These are phyloP conservation scores for Drosophila littoralis DNA, from an alignment of 1,140 invertebrate species.

Conservation along the genomic window DNA sequence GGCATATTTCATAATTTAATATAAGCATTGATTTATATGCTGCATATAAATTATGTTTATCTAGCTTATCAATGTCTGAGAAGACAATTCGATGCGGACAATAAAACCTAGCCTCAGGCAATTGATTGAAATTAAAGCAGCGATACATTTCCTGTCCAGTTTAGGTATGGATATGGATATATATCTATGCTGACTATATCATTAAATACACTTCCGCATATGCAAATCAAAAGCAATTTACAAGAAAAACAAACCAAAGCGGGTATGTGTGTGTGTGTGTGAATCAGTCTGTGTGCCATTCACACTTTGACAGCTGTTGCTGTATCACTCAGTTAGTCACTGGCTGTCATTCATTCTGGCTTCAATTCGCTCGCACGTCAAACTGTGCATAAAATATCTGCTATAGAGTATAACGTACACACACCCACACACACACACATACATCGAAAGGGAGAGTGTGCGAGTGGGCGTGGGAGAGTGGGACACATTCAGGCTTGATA, in stretches of 20 bases:
- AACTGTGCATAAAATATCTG: slow-evolving; percentile 78
- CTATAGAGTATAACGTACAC: slow-evolving; percentile 25
- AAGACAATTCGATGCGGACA: slow-evolving; percentile 5
- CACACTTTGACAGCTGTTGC: slow-evolving; percentile 76
- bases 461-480: not conserved
- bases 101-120: slow-evolving; percentile 2
- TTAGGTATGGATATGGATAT: not conserved
- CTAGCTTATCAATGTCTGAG: not conserved
- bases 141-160: slow-evolving; percentile 1
- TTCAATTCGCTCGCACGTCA: slow-evolving; percentile 73
- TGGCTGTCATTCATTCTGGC: slow-evolving; percentile 59
- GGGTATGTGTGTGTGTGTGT: slow-evolving; percentile 10
- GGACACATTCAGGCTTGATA: slow-evolving; percentile 51
- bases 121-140: not conserved
- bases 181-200: not conserved
- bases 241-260: slow-evolving; percentile 34
- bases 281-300: slow-evolving; percentile 47
- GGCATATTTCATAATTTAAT: slow-evolving; percentile 3
- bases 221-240: slow-evolving; percentile 55
- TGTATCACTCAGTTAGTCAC: slow-evolving; percentile 54
- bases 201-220: slow-evolving; percentile 59
- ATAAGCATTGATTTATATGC: slow-evolving; percentile 16
- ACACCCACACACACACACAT: slow-evolving; percentile 7
- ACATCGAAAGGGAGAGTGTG: not conserved
- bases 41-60: slow-evolving; percentile 20